phyloP scores from a whole-genome alignment of 2,888 invertebrate species.

The Baccha elongata region DNA sequence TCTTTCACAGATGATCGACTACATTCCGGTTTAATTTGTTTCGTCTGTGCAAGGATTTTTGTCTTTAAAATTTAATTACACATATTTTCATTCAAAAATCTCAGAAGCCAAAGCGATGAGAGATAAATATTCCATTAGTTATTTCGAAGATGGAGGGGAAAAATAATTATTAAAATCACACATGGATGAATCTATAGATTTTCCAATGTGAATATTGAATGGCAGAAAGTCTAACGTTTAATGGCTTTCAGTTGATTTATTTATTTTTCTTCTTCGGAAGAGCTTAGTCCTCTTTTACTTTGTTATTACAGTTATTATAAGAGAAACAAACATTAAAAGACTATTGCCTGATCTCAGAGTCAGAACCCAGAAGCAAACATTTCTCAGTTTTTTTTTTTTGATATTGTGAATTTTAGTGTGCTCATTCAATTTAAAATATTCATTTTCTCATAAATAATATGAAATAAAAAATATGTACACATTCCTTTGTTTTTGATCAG shows the following conservation, averaged over 20 bases:
- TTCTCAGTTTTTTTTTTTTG: background rate
- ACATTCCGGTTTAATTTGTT: conserved; percentile 5
- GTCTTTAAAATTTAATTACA: conserved; percentile 51
- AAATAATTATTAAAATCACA: background rate
- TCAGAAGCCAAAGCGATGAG: conserved; percentile 26
- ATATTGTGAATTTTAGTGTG: background rate
- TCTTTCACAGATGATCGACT: conserved; percentile 23
- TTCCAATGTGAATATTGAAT: conserved; percentile 4
- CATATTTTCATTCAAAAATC: conserved; percentile 51
- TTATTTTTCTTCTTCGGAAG: background rate
- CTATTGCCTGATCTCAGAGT: conserved; percentile 51
- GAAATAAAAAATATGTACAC: background rate
- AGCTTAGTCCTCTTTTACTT: background rate
- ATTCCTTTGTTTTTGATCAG: conserved; percentile 11
- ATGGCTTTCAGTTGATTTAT: conserved; percentile 1
- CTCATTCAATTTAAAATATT: conserved; percentile 11
- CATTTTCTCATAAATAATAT: conserved; percentile 18
- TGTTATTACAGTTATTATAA: background rate
- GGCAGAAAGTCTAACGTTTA: conserved; percentile 1
- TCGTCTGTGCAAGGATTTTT: conserved; percentile 1
- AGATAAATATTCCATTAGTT: conserved; percentile 57
- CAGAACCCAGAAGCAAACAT: conserved; percentile 50
- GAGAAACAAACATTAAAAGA: conserved; percentile 25
- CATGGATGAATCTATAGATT: background rate
- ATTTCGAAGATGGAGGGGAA: background rate